phyloP scores from a whole-genome alignment of 2,113 vertebrate genomes.

The Elephas maximus region DNA sequence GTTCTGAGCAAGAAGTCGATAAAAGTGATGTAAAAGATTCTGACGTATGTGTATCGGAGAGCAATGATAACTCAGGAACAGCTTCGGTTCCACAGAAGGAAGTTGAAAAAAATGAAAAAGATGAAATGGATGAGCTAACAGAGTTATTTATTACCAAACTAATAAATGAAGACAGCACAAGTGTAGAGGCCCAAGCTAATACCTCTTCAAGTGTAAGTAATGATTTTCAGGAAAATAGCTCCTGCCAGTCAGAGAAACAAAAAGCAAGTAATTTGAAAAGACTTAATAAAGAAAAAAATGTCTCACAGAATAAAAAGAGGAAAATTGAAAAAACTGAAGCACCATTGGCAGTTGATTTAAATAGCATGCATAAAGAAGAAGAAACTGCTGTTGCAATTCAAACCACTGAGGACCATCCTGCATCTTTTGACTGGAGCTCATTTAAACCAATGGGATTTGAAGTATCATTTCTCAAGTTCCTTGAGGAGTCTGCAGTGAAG shows the following conservation, averaged over 20 bases:
- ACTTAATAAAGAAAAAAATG: conserved; percentile 92
- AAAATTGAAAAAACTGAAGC: conserved; percentile 86
- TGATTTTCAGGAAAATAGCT: conserved; percentile 86
- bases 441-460: conserved; percentile 99
- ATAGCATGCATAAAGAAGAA: conserved; percentile 85
- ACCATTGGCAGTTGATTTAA: conserved; percentile 73
- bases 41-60: conserved; percentile 66
- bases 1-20: conserved; percentile 88
- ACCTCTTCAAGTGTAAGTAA: conserved; percentile 84
- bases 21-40: conserved; percentile 83
- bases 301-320: conserved; percentile 89
- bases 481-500: conserved; percentile 94
- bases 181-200: conserved; percentile 86
- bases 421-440: conserved; percentile 91
- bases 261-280: conserved; percentile 88
- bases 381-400: conserved; percentile 90
- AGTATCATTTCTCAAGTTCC: conserved; percentile 96
- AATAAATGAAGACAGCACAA: conserved; percentile 90
- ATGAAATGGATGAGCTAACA: conserved; percentile 91
- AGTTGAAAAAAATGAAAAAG: conserved; percentile 88
- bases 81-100: conserved; percentile 83
- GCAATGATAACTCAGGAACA: conserved; percentile 87
- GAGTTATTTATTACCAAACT: conserved; percentile 92
- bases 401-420: conserved; percentile 89
- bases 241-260: conserved; percentile 87